These are phyloP conservation scores for Drosophila siamana DNA, from an alignment of 2,888 invertebrate genomes.

Conservation along the genomic window DNA sequence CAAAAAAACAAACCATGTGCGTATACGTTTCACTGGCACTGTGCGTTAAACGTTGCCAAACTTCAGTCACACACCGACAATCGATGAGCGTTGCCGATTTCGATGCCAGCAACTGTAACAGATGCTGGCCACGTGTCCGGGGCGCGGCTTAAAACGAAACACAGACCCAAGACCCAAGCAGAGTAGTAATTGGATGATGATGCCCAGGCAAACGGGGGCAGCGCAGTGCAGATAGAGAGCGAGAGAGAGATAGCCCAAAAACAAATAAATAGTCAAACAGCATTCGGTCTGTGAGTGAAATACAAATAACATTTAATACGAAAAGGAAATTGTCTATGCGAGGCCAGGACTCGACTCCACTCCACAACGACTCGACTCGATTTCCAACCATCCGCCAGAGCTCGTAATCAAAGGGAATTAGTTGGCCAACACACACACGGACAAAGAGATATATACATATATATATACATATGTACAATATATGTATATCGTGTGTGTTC, in stretches of 20 bases:
- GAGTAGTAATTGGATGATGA: conserved; percentile 75
- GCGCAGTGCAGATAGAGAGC: conserved; percentile 24
- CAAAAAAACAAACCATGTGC: conserved; percentile 33
- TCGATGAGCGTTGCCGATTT: conserved; percentile 49
- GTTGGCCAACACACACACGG: conserved; percentile 43
- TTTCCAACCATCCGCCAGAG: conserved; percentile 1
- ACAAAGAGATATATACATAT: too few species aligned
- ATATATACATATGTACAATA: too few species aligned
- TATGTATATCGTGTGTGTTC: conserved; percentile 9
- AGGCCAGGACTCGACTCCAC: conserved; percentile 20
- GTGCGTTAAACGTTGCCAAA: conserved; percentile 68
- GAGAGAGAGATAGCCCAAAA: too few species aligned
- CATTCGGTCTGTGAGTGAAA: conserved; percentile 74
- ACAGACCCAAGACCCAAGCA: conserved; percentile 4
- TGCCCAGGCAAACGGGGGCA: conserved; percentile 29
- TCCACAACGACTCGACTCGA: conserved; percentile 39
- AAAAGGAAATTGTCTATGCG: conserved; percentile 80
- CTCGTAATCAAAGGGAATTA: conserved; percentile 73
- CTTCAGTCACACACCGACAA: conserved; percentile 60
- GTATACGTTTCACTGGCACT: conserved; percentile 39
- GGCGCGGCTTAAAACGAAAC: conserved; percentile 41
- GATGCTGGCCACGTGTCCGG: conserved; percentile 79
- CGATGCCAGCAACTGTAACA: conserved; percentile 67
- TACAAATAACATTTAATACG: conserved; percentile 81
- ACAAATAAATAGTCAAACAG: conserved; percentile 79